A percentile compares a stretch with the other conserved stretches of the same genome.
Conservation (phyloP, 2,888 invertebrate genomes). For the Pogonocherus hispidulus region DNA sequence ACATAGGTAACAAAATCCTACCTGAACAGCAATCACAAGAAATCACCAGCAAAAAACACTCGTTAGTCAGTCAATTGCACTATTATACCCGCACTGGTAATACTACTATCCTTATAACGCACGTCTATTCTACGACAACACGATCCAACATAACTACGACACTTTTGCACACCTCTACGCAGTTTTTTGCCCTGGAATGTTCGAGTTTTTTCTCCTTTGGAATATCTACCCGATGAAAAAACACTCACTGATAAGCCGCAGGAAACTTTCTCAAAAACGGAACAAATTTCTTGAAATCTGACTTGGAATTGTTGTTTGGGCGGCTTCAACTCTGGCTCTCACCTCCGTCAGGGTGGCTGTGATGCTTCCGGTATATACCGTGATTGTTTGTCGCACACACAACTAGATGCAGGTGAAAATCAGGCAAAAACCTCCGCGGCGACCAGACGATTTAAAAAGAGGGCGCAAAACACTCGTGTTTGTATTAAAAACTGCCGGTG, state of each 20-base stretch:
- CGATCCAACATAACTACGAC: constrained; percentile 12
- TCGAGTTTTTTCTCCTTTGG: not conserved
- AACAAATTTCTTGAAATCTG: not conserved
- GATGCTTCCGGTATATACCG: constrained; percentile 23
- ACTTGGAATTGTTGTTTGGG: not conserved
- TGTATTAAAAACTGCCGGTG: constrained; percentile 35
- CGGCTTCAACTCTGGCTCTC: not conserved
- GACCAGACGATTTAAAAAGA: constrained; percentile 35
- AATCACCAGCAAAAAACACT: constrained; percentile 13
- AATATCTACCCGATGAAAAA: not conserved
- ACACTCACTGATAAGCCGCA: constrained; percentile 7
- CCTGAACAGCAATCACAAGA: constrained; percentile 11
- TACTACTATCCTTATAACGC: constrained; percentile 15
- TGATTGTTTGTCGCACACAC: constrained; percentile 28
- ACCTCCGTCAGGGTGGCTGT: not conserved
- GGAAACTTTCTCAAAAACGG: not conserved
- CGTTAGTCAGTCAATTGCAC: constrained; percentile 12
- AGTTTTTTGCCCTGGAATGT: constrained; percentile 16
- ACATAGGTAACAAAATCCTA: not conserved
- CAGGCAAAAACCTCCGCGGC: constrained; percentile 40
- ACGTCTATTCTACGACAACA: constrained; percentile 20
- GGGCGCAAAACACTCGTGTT: constrained; percentile 38
- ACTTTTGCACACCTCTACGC: constrained; percentile 16
- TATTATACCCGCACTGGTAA: not conserved
- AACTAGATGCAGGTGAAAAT: constrained; percentile 27